phyloP scores from a whole-genome alignment of 2,888 invertebrate species.

The Arctia plantaginis region DNA sequence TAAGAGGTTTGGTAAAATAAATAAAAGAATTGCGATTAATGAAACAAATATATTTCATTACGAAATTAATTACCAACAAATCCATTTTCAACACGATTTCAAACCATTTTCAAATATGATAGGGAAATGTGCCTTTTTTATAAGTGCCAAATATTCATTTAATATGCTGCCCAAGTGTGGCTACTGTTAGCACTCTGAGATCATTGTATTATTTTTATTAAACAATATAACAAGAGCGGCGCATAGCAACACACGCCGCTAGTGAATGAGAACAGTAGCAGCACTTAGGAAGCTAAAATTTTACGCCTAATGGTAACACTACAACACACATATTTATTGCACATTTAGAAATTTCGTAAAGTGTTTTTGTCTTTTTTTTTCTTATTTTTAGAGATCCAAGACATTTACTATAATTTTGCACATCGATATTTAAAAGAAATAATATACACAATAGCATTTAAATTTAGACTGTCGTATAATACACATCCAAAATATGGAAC shows the following conservation, averaged over 20 bases:
- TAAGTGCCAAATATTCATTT: conserved; percentile 86
- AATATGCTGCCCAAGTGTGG: conserved; percentile 75
- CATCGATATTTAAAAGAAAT: conserved; percentile 83
- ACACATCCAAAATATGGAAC: conserved; percentile 86
- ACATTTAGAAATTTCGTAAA: conserved; percentile 87
- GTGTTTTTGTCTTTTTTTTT: conserved; percentile 86
- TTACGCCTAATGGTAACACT: conserved; percentile 86
- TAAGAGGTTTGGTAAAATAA: conserved; percentile 38
- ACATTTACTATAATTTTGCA: conserved; percentile 87
- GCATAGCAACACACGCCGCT: conserved; percentile 50
- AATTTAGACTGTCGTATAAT: conserved; percentile 83
- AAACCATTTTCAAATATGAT: conserved; percentile 85
- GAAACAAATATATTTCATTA: conserved; percentile 88
- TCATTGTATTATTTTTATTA: conserved; percentile 75
- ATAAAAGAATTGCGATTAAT: conserved; percentile 77
- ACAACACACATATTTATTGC: conserved; percentile 87
- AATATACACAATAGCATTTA: conserved; percentile 85
- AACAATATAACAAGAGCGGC: conserved; percentile 67
- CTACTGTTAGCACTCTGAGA: conserved; percentile 76
- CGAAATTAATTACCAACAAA: conserved; percentile 87
- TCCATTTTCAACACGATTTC: conserved; percentile 86
- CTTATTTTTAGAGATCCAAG: conserved; percentile 86
- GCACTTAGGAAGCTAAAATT: conserved; percentile 75
- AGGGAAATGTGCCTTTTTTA: conserved; percentile 85
- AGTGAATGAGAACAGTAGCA: conserved; percentile 58